phyloP scores from a whole-genome alignment of 2,797 vertebrate species.

The Propithecus deckenii region DNA sequence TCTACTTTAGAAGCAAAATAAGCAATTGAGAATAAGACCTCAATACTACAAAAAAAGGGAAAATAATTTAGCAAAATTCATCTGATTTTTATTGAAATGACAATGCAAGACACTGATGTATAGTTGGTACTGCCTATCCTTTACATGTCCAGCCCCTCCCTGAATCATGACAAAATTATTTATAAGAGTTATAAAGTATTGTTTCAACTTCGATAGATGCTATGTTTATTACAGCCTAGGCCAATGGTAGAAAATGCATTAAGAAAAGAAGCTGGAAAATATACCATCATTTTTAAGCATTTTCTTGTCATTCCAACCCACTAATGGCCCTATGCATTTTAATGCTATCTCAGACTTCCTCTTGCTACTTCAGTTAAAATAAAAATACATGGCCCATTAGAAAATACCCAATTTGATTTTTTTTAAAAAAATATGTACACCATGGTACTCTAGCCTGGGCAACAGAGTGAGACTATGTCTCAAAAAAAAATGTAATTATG shows the following conservation, averaged over 20 bases:
- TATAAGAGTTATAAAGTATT: background rate
- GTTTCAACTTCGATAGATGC: conserved; percentile 3
- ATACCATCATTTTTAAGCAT: background rate
- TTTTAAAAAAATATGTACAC: background rate
- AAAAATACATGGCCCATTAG: background rate
- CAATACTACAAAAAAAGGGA: background rate
- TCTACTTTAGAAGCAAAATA: background rate
- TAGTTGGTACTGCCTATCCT: background rate
- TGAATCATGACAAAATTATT: background rate
- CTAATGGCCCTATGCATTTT: background rate
- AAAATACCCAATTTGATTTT: background rate
- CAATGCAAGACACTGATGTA: background rate
- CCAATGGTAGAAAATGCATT: background rate
- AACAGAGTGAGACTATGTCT: no score
- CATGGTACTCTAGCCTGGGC: no score
- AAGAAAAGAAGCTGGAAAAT: background rate
- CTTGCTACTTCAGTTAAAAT: background rate
- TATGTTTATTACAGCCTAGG: background rate
- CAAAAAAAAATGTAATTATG: background rate
- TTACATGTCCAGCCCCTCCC: background rate
- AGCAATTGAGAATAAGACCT: background rate
- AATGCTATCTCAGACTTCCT: background rate
- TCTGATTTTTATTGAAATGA: background rate
- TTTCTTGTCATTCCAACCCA: background rate
- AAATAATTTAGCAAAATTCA: background rate